Percentiles rank a stretch among this genome's conserved stretches.
Evolutionary conservation across 2,113 vertebrate species (phyloP).

Genomic region (Mola mola): DNA sequence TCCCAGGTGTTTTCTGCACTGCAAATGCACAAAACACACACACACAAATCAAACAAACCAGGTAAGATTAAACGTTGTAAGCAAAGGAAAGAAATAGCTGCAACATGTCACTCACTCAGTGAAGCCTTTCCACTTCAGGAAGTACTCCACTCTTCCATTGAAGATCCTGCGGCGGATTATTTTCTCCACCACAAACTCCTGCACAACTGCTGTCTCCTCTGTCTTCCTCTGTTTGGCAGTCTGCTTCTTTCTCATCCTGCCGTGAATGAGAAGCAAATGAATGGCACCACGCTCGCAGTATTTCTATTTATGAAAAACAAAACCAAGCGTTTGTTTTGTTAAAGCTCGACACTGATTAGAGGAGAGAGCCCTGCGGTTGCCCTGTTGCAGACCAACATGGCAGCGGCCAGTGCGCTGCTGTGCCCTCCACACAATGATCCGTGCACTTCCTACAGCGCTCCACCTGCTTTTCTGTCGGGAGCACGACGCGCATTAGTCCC

Average conservation of each 20-base stretch:
- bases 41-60: background rate
- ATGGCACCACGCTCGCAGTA: no score
- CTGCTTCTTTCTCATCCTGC: slow-evolving; percentile 98
- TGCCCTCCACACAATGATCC: slow-evolving; percentile 44
- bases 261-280: slow-evolving; percentile 51
- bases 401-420: slow-evolving; percentile 17
- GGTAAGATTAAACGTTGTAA: background rate
- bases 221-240: slow-evolving; percentile 97
- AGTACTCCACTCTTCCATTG: slow-evolving; percentile 97
- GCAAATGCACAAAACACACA: background rate
- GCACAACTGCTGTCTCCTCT: slow-evolving; percentile 90
- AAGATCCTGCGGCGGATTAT: slow-evolving; percentile 92
- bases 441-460: slow-evolving; percentile 49
- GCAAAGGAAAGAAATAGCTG: background rate
- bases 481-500: no score
- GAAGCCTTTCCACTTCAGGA: slow-evolving; percentile 99
- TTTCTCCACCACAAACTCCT: slow-evolving; percentile 98
- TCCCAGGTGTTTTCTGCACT: slow-evolving; percentile 99
- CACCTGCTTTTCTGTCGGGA: slow-evolving; percentile 66
- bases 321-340: background rate
- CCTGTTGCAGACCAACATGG: slow-evolving; percentile 20
- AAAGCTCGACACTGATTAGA: background rate
- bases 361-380: background rate
- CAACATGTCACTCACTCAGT: slow-evolving; percentile 88
- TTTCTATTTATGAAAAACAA: no score